Percentiles rank a stretch among this genome's conserved stretches.
Conservation (phyloP, 2,888 invertebrate species). For the Enchytraeus crypticus region DNA sequence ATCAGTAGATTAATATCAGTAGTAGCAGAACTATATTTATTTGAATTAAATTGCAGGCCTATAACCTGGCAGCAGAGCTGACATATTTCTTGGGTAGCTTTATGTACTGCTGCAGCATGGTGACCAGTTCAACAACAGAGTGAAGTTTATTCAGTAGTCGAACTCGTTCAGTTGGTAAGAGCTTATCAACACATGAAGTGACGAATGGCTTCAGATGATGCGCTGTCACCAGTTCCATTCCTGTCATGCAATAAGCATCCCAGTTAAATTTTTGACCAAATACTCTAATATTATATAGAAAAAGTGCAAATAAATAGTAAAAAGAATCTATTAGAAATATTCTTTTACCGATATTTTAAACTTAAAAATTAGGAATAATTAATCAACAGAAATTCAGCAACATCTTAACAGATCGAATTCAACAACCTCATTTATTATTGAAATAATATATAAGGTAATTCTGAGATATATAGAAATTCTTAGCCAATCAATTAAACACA, state of each 20-base stretch:
- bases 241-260: constrained; percentile 1
- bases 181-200: constrained; percentile 13
- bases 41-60: too few species aligned
- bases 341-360: too few species aligned
- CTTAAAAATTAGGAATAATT: too few species aligned
- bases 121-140: constrained; percentile 33
- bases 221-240: constrained; percentile 31
- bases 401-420: too few species aligned
- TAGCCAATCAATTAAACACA: background rate
- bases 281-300: background rate
- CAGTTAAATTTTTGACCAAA: background rate
- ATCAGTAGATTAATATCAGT: too few species aligned
- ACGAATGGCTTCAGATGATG: constrained; percentile 28
- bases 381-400: too few species aligned
- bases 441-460: too few species aligned
- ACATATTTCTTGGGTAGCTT: constrained; percentile 30
- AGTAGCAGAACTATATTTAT: too few species aligned
- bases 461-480: too few species aligned
- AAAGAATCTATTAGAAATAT: too few species aligned
- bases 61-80: constrained; percentile 25
- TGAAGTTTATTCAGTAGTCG: constrained; percentile 32
- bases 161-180: constrained; percentile 24
- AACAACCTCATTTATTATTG: too few species aligned
- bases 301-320: too few species aligned
- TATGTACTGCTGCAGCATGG: constrained; percentile 32